Evolutionary conservation across 2,888 invertebrate species (phyloP).

Genomic region (Ypsolopha scabrella): DNA sequence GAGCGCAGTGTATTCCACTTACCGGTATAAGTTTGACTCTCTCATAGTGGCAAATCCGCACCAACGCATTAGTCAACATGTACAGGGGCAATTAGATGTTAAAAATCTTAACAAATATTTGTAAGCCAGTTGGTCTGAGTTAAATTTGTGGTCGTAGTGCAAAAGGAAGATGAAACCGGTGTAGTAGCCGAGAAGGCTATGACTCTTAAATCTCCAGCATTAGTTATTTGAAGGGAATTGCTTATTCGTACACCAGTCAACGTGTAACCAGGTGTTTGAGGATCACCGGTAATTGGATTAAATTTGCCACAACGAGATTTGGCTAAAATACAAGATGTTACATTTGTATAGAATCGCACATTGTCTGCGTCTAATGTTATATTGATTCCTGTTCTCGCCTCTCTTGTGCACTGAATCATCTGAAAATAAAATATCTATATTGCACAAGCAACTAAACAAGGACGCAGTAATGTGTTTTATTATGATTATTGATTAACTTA

Average conservation of each 20-base stretch:
- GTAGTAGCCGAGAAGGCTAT: constrained; percentile 64
- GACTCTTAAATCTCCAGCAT: constrained; percentile 64
- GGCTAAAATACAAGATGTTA: constrained; percentile 75
- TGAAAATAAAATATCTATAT: constrained; percentile 22
- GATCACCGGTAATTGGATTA: constrained; percentile 76
- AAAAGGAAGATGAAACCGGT: constrained; percentile 64
- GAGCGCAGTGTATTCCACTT: too few species aligned
- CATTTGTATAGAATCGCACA: constrained; percentile 70
- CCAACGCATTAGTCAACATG: too few species aligned
- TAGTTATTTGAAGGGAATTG: constrained; percentile 69
- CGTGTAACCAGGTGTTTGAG: constrained; percentile 64
- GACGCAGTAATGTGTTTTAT: too few species aligned
- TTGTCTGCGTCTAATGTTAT: constrained; percentile 60
- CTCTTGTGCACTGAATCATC: constrained; percentile 66
- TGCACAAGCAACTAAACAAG: not conserved
- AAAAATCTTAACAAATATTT: constrained; percentile 41
- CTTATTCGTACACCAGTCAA: constrained; percentile 44
- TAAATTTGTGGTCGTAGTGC: constrained; percentile 58
- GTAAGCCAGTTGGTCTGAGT: constrained; percentile 64
- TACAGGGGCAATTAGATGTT: too few species aligned
- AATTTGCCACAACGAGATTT: constrained; percentile 71
- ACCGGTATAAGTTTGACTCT: too few species aligned
- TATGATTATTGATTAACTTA: too few species aligned
- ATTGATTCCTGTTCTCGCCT: constrained; percentile 60
- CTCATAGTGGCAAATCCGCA: too few species aligned